Percentiles rank a stretch among this genome's conserved stretches.
These are phyloP conservation scores for Pandemis heparana DNA, from an alignment of 2,888 invertebrate genomes.

Conservation along the genomic window DNA sequence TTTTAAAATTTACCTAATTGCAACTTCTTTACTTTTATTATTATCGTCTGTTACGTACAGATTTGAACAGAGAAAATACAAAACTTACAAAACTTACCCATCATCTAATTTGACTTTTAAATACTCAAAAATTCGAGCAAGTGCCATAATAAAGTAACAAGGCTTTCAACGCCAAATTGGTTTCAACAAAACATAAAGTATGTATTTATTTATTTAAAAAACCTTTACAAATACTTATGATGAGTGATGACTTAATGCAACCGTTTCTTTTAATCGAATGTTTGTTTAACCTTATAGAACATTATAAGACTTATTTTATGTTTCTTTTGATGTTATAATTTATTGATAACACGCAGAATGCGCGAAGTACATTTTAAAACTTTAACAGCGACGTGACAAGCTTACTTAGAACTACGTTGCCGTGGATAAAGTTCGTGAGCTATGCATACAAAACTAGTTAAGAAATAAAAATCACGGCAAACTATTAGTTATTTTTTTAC, in stretches of 20 bases:
- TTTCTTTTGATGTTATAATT: not conserved
- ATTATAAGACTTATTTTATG: not conserved
- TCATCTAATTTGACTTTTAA: not conserved
- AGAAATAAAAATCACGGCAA: too few species aligned
- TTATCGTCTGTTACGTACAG: too few species aligned
- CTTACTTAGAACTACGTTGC: too few species aligned
- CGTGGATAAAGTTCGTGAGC: too few species aligned
- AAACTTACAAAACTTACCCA: not conserved
- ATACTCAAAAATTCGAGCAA: not conserved
- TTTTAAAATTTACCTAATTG: too few species aligned
- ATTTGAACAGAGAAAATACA: too few species aligned
- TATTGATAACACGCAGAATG: not conserved
- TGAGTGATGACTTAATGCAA: not conserved
- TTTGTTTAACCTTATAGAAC: not conserved
- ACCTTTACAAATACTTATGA: not conserved
- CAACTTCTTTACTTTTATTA: too few species aligned
- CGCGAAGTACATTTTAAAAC: not conserved
- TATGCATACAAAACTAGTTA: too few species aligned
- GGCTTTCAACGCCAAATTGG: not conserved
- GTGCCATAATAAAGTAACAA: not conserved
- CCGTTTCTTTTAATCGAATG: not conserved
- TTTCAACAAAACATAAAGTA: not conserved
- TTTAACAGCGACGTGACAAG: not conserved
- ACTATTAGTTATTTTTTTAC: too few species aligned
- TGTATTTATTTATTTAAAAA: too few species aligned